A percentile compares a stretch with the other conserved stretches of the same genome.
Evolutionary conservation across 2,888 invertebrate genomes (phyloP).

Genomic region (Mythimna impura): DNA sequence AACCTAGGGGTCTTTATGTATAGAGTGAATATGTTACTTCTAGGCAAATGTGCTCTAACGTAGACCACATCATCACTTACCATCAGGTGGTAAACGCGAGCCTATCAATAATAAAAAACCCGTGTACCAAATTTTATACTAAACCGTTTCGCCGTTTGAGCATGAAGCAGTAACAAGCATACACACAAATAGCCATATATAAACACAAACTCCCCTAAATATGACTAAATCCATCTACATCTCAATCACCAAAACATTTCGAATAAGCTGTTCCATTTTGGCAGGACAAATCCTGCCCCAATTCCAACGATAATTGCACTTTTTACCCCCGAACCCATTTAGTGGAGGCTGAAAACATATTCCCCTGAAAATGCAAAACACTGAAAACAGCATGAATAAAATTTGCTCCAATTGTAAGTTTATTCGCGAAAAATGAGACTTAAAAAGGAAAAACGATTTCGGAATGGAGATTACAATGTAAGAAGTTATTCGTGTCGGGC

Average conservation of each 20-base stretch:
- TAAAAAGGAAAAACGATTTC: conserved; percentile 66
- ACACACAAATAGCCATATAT: too few relatives aligned
- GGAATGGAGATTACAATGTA: conserved; percentile 64
- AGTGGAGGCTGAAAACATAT: conserved; percentile 40
- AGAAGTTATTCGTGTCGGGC: conserved; percentile 56
- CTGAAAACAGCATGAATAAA: conserved; percentile 55
- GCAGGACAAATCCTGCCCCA: conserved; percentile 6
- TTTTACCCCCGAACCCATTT: conserved; percentile 13
- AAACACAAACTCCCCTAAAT: neutral
- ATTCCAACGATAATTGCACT: conserved; percentile 20
- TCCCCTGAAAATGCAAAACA: conserved; percentile 45
- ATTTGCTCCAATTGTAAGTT: conserved; percentile 57
- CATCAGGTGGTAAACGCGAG: too few relatives aligned
- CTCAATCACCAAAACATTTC: neutral
- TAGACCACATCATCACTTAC: too few relatives aligned
- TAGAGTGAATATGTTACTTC: too few relatives aligned
- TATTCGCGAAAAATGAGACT: conserved; percentile 59
- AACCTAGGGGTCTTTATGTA: too few relatives aligned
- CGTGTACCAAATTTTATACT: too few relatives aligned
- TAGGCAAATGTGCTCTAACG: too few relatives aligned
- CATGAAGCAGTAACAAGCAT: too few relatives aligned
- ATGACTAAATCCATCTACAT: neutral
- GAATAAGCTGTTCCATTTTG: neutral
- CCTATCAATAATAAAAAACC: too few relatives aligned
- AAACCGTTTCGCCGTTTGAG: too few relatives aligned